Conservation (phyloP, 2,888 invertebrate genomes). For the Cantharis rustica region DNA sequence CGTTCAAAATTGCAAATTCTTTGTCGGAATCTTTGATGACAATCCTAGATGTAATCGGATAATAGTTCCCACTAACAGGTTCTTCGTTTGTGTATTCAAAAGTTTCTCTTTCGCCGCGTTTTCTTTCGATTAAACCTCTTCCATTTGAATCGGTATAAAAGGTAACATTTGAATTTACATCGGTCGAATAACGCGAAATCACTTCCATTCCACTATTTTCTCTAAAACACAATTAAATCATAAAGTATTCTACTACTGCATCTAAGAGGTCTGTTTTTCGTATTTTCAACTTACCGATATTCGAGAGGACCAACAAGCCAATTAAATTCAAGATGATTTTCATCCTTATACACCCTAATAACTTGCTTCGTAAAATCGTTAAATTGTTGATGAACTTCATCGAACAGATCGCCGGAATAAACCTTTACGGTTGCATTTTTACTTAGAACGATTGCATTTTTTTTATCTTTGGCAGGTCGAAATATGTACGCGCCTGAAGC, state of each 20-base stretch:
- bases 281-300: slow-evolving; percentile 54
- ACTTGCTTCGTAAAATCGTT: slow-evolving; percentile 73
- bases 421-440: slow-evolving; percentile 34
- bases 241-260: background rate
- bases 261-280: background rate
- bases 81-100: slow-evolving; percentile 73
- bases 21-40: slow-evolving; percentile 62
- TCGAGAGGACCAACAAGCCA: slow-evolving; percentile 81
- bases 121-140: slow-evolving; percentile 76
- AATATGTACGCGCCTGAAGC: slow-evolving; percentile 94
- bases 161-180: slow-evolving; percentile 63
- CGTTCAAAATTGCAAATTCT: slow-evolving; percentile 68
- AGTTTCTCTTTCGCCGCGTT: slow-evolving; percentile 70
- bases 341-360: slow-evolving; percentile 67
- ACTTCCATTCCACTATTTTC: slow-evolving; percentile 75
- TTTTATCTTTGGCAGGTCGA: slow-evolving; percentile 59
- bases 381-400: slow-evolving; percentile 71
- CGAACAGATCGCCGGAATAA: slow-evolving; percentile 53
- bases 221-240: slow-evolving; percentile 46
- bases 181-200: slow-evolving; percentile 70
- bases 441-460: slow-evolving; percentile 22
- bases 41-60: slow-evolving; percentile 87
- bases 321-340: slow-evolving; percentile 67
- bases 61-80: slow-evolving; percentile 86
- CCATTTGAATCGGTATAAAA: slow-evolving; percentile 96